Conservation (phyloP, 2,797 vertebrate genomes). For the Argya squamiceps region DNA sequence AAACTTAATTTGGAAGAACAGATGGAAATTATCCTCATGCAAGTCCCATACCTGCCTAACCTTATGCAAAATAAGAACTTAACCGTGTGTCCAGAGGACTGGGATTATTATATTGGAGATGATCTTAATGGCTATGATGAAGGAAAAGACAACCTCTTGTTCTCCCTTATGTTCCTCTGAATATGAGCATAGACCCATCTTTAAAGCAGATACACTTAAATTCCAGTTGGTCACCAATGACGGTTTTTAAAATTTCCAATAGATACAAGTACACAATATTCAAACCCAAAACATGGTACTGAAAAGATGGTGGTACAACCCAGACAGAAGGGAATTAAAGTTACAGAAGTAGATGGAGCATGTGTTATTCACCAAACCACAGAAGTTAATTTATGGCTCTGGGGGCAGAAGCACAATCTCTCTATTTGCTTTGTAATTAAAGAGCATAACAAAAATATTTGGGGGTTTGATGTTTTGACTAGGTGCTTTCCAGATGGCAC, state of each 20-base stretch:
- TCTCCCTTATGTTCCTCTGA: not conserved
- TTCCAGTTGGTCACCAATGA: not conserved
- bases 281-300: not conserved
- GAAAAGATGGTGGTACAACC: not conserved
- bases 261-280: too few relatives aligned
- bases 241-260: not conserved
- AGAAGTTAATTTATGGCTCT: not conserved
- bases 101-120: not conserved
- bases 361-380: not conserved
- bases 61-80: not conserved
- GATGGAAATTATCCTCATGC: not conserved
- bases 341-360: too few relatives aligned
- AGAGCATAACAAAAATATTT: not conserved
- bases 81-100: not conserved
- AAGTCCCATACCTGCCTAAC: not conserved
- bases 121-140: not conserved
- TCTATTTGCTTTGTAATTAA: not conserved
- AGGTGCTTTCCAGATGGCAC: not conserved
- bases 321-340: not conserved
- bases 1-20: not conserved
- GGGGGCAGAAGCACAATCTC: not conserved
- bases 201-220: not conserved
- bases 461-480: not conserved
- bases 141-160: not conserved
- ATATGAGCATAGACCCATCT: too few relatives aligned